A percentile compares a stretch with the other conserved stretches of the same genome.
Conservation (phyloP, 2,797 vertebrate species). For the Ctenopoma kingsleyae region DNA sequence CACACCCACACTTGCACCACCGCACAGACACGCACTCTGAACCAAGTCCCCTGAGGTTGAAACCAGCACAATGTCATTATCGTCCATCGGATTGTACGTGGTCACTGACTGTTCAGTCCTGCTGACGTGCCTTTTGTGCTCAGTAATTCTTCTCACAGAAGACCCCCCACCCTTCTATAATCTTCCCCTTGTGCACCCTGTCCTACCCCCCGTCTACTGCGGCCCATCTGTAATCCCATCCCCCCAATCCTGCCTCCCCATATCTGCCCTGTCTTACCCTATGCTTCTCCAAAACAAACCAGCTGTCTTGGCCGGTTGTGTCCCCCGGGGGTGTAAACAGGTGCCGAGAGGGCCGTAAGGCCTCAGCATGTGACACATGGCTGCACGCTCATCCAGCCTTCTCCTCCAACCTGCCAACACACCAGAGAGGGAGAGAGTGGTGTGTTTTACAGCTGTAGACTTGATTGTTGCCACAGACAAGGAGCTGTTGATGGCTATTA, state of each 20-base stretch:
- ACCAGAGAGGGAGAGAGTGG: constrained; percentile 30
- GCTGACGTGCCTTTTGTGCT: constrained; percentile 81
- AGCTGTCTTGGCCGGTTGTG: constrained; percentile 81
- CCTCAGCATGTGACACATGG: constrained; percentile 74
- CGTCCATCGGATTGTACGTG: constrained; percentile 79
- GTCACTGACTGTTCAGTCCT: constrained; percentile 78
- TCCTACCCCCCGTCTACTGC: constrained; percentile 58
- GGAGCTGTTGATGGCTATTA: constrained; percentile 36
- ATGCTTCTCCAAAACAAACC: constrained; percentile 78
- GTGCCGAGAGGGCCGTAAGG: constrained; percentile 72
- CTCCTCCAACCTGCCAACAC: constrained; percentile 68
- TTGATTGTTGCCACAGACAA: constrained; percentile 53
- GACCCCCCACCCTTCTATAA: constrained; percentile 14
- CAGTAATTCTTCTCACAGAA: constrained; percentile 79
- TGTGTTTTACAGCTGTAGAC: constrained; percentile 58
- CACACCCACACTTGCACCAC: constrained; percentile 33
- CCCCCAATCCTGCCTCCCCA: constrained; percentile 63
- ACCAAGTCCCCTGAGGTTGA: constrained; percentile 68
- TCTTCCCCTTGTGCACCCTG: constrained; percentile 23
- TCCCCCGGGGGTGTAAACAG: constrained; percentile 81
- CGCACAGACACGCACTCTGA: constrained; percentile 39
- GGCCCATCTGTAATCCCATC: constrained; percentile 83
- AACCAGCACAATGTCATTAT: constrained; percentile 81
- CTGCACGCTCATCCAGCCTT: constrained; percentile 62
- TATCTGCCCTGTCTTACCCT: constrained; percentile 69